Evolutionary conservation across 2,888 invertebrate genomes (phyloP).

Genomic region (Rhopalosiphum nymphaeae): DNA sequence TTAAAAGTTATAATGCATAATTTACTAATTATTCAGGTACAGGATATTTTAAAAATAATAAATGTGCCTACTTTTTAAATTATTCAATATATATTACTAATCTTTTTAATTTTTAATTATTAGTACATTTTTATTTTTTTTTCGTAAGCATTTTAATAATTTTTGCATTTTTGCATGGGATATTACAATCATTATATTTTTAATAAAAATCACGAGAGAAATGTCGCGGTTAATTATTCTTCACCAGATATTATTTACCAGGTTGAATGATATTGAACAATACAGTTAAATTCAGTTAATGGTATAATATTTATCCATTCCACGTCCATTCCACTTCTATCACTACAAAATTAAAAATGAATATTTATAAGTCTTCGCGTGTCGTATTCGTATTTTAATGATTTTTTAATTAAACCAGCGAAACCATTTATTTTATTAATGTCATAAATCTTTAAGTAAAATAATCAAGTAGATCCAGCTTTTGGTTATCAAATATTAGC

Average conservation of each 20-base stretch:
- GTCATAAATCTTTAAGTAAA: not conserved
- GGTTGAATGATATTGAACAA: not conserved
- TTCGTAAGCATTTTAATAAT: not conserved
- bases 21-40: not conserved
- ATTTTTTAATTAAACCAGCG: not conserved
- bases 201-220: not conserved
- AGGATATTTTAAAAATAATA: not conserved
- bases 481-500: not conserved
- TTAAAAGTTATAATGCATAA: not conserved
- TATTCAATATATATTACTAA: not conserved
- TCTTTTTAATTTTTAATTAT: not conserved
- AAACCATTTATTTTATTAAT: not conserved
- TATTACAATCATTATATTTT: not conserved
- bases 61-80: not conserved
- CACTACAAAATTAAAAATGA: not conserved
- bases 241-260: not conserved
- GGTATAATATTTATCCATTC: not conserved
- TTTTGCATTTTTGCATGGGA: not conserved
- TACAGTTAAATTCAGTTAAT: not conserved
- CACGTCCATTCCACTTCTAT: not conserved
- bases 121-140: not conserved
- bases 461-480: not conserved
- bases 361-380: not conserved
- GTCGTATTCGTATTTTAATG: not conserved
- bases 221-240: not conserved